phyloP scores from a whole-genome alignment of 2,888 invertebrate genomes.

The Caenorhabditis macrosperma region DNA sequence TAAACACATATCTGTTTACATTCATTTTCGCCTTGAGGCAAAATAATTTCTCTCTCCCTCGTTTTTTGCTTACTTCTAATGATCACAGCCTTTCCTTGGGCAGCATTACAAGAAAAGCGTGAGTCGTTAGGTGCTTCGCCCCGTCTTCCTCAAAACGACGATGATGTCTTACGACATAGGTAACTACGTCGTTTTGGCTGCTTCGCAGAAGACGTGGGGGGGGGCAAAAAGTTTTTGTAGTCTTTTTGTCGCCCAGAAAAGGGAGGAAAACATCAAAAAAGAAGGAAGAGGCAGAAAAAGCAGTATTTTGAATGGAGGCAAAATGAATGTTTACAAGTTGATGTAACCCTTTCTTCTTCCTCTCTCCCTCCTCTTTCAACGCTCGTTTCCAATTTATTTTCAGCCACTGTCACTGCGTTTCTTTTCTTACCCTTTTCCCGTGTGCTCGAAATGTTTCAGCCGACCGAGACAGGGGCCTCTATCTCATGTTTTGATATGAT shows the following conservation, averaged over 20 bases:
- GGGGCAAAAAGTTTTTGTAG: slow-evolving; percentile 5
- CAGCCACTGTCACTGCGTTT: slow-evolving; percentile 19
- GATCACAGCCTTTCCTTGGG: too few species aligned
- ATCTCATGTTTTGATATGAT: slow-evolving; percentile 5
- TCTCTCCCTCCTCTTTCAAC: slow-evolving; percentile 1
- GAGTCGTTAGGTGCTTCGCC: too few species aligned
- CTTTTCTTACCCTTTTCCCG: slow-evolving; percentile 3
- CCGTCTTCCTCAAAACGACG: neutral
- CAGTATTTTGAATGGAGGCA: slow-evolving; percentile 28
- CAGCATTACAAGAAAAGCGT: too few species aligned
- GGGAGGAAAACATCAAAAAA: slow-evolving; percentile 10
- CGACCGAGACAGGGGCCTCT: neutral
- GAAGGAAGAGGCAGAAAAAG: slow-evolving; percentile 11
- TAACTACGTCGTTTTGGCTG: neutral
- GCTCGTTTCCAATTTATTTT: slow-evolving; percentile 44
- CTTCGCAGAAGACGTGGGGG: neutral
- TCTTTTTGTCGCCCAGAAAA: neutral
- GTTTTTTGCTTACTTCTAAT: too few species aligned
- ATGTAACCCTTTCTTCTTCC: slow-evolving; percentile 38
- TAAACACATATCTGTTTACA: slow-evolving; percentile 39
- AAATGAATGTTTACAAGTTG: slow-evolving; percentile 55
- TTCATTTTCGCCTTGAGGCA: slow-evolving; percentile 31
- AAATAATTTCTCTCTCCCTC: neutral
- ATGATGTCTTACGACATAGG: neutral
- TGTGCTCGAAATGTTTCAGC: slow-evolving; percentile 31